phyloP scores from a whole-genome alignment of 2,888 invertebrate species.

The Busseola fusca region DNA sequence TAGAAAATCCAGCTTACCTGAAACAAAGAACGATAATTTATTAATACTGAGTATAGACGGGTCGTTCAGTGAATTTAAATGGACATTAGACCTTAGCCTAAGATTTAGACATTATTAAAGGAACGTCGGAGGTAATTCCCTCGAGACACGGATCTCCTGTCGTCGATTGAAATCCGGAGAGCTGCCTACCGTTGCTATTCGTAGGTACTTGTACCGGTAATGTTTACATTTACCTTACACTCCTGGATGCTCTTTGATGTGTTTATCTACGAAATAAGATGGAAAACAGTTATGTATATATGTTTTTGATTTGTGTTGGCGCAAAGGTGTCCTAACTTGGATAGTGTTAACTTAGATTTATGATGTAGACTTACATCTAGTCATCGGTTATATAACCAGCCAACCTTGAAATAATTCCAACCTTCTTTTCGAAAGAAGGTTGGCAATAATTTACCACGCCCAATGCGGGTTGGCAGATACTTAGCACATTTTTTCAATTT shows the following conservation, averaged over 20 bases:
- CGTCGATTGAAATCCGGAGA: constrained; percentile 49
- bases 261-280: constrained; percentile 32
- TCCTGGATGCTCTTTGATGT: constrained; percentile 43
- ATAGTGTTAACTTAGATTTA: background rate
- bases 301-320: background rate
- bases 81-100: constrained; percentile 23
- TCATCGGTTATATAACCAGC: background rate
- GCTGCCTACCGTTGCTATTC: constrained; percentile 34
- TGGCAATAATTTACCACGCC: background rate
- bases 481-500: background rate
- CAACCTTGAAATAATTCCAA: no score
- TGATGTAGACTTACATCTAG: no score
- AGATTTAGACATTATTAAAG: constrained; percentile 33
- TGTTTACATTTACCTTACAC: constrained; percentile 39
- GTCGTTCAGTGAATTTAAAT: constrained; percentile 23
- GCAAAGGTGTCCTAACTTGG: background rate
- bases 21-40: constrained; percentile 58
- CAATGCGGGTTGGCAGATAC: background rate
- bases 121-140: constrained; percentile 46
- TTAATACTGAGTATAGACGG: constrained; percentile 25
- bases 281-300: background rate
- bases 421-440: no score
- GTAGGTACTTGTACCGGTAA: constrained; percentile 13
- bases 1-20: constrained; percentile 63
- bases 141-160: constrained; percentile 48